phyloP scores from a whole-genome alignment of 2,797 vertebrate species.

The Crossoptilon crossoptilon region DNA sequence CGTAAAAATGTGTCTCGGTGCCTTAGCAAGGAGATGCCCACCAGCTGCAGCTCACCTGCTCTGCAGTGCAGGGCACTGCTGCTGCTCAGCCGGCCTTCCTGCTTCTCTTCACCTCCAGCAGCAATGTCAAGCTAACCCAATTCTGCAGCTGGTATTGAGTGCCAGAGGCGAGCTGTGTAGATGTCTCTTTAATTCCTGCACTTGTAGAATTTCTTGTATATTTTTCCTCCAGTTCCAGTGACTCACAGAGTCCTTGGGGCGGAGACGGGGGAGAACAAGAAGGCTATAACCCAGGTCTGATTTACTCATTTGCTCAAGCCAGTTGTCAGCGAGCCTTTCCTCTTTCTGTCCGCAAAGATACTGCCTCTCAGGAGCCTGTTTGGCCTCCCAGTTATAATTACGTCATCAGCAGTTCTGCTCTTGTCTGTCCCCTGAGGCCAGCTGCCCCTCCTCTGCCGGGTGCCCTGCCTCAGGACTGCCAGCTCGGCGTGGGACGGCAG shows the following conservation, averaged over 20 bases:
- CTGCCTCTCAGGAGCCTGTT: not conserved
- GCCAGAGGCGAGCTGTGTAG: conserved; percentile 43
- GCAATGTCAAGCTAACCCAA: conserved; percentile 64
- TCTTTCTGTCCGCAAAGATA: not conserved
- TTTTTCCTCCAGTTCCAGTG: conserved; percentile 60
- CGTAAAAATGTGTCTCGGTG: rapidly evolving
- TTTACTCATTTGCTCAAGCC: conserved; percentile 23
- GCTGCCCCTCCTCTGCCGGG: not conserved
- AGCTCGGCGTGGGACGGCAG: not conserved
- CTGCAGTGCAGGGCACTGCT: not conserved
- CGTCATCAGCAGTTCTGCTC: not conserved
- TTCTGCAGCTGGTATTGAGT: conserved; percentile 53
- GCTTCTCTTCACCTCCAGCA: conserved; percentile 41
- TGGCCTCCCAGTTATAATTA: conserved; percentile 32
- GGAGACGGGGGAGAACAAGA: not conserved
- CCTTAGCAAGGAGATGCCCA: not conserved
- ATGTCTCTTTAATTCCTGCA: conserved; percentile 66
- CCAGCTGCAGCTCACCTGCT: not conserved
- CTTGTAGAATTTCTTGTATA: conserved; percentile 42
- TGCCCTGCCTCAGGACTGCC: not conserved
- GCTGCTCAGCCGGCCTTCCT: not conserved
- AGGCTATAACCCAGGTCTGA: conserved; percentile 2
- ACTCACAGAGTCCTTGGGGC: conserved; percentile 11
- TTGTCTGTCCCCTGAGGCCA: not conserved
- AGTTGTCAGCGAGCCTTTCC: not conserved